Evolutionary conservation across 2,888 invertebrate genomes (phyloP).

Genomic region (Ormia ochracea): DNA sequence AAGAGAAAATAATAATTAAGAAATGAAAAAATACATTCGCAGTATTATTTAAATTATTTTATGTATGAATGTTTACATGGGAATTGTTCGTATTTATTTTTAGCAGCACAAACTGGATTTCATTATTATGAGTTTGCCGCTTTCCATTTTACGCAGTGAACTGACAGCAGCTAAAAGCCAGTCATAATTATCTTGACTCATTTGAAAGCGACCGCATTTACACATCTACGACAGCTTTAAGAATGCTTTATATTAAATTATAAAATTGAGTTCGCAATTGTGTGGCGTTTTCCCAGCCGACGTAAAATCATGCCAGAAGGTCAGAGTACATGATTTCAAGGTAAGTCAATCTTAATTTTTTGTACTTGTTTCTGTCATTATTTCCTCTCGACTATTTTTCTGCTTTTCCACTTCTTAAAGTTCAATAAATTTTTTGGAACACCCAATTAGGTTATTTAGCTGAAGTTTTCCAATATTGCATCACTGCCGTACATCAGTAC

Average conservation of each 20-base stretch:
- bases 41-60: background rate
- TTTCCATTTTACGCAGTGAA: conserved; percentile 9
- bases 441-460: conserved; percentile 23
- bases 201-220: background rate
- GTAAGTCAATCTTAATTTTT: conserved; percentile 37
- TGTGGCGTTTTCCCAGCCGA: no score
- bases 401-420: conserved; percentile 26
- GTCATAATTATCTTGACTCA: background rate
- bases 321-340: conserved; percentile 57
- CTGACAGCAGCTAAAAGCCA: background rate
- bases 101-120: background rate
- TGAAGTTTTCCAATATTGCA: background rate
- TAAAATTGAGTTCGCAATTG: no score
- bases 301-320: conserved; percentile 51
- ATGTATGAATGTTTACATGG: conserved; percentile 11
- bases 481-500: no score
- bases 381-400: background rate
- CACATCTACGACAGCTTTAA: conserved; percentile 1
- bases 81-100: background rate
- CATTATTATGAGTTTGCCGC: background rate
- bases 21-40: background rate
- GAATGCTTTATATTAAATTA: no score
- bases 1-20: background rate
- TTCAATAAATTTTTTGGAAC: conserved; percentile 49
- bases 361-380: background rate